Base-by-base conservation (phyloP, 2,113 vertebrate species). In the Mormoops blainvillei region DNA sequence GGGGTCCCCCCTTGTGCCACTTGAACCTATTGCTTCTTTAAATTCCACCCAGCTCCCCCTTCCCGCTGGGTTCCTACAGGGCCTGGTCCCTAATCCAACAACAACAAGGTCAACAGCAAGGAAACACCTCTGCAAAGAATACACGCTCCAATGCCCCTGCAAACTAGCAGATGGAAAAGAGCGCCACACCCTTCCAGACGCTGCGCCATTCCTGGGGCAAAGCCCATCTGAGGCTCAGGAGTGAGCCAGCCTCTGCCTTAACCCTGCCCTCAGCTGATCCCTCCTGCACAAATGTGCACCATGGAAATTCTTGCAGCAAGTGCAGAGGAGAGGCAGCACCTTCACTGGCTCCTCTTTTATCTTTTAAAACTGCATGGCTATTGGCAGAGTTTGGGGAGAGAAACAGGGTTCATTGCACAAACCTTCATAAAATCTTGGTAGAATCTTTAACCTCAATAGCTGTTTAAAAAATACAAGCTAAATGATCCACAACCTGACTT, bases 401-500 rank as follows among this genome's bases (percentile, higher is more conserved):
- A 54, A 63, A 16, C 0, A 12, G 2, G 16, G 26, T 50, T 56
- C 24, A 14, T 9, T 10, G 31, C 41, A 16, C 48, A 1, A 10
- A 20, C 16, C 48, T 54, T 81, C 28, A 3, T 20, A 16, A 33
- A 50, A n/a, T 22, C 20, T 26, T 5, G 10, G 12, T 16, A 22
- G 36, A 83, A 38, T 41, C 85, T 68, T 31, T 7, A 63, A n/a
- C 70, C 8, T 65, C 36, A 52, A 19, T 12, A 19, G 48, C 54
- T 45, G 24, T 7, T 24, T 19, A 38, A 85, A 28, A 89, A 26
- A 24, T 38, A 63, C 28, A 31, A 74, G 67, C 58, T 26, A 31
- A 28, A 26, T 6, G 19, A 36, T 4, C 61, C 20, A 3, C 16
- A 4, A 15, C 1, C 41, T 2, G 1, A 11, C 43, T 33, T 15